Evolutionary conservation across 2,888 invertebrate species (phyloP).

Genomic region (Idaea aversata): DNA sequence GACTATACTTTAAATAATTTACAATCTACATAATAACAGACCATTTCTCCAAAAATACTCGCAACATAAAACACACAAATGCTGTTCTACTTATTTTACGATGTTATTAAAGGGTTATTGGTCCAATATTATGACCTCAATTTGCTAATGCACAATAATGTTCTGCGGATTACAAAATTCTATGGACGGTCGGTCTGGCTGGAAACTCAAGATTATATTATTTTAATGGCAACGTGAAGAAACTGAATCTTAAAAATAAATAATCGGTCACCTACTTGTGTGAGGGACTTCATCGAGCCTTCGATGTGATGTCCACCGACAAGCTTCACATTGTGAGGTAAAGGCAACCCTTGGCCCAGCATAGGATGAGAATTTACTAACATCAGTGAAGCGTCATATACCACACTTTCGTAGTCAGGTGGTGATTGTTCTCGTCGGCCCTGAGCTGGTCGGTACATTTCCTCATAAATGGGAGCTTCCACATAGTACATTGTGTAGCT

Average conservation of each 20-base stretch:
- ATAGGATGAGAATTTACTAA: conserved; percentile 52
- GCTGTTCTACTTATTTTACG: neutral
- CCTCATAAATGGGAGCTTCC: conserved; percentile 44
- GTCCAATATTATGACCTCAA: conserved; percentile 1
- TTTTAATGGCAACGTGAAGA: neutral
- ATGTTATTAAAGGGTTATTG: conserved; percentile 2
- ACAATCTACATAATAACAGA: neutral
- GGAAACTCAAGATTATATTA: neutral
- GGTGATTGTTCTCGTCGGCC: conserved; percentile 37
- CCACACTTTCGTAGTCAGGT: conserved; percentile 41
- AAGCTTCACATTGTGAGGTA: conserved; percentile 47
- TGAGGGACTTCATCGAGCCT: conserved; percentile 28
- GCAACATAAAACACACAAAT: neutral
- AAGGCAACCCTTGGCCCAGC: conserved; percentile 42
- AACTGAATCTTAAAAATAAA: neutral
- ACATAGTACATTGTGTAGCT: conserved; percentile 46
- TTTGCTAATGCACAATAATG: neutral
- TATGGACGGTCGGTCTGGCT: neutral
- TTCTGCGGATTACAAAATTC: neutral
- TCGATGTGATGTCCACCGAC: conserved; percentile 55
- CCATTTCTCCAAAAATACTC: neutral
- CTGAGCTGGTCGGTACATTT: conserved; percentile 38
- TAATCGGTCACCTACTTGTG: conserved; percentile 35
- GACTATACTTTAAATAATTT: neutral
- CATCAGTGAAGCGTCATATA: conserved; percentile 46